A percentile compares a stretch with the other conserved stretches of the same genome.
Conservation (phyloP, 2,113 vertebrate species). For the Myotis yumanensis region DNA sequence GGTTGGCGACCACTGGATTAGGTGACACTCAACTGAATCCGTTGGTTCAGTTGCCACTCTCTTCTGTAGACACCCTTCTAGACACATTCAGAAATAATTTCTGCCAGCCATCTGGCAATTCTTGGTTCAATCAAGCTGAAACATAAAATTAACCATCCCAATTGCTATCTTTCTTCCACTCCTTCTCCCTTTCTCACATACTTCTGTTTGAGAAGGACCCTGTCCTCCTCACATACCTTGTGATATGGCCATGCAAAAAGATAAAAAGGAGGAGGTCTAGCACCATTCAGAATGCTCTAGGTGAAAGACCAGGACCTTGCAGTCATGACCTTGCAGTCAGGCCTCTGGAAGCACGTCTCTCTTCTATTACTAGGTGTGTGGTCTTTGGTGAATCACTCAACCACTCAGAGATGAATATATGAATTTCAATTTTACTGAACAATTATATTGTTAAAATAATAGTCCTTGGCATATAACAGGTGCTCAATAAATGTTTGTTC, state of each 20-base stretch:
- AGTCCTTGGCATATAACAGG: not conserved
- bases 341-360: accelerated
- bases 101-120: not conserved
- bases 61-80: not conserved
- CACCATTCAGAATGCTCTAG: not conserved
- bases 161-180: not conserved
- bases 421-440: not conserved
- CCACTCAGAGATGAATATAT: not conserved
- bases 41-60: not conserved
- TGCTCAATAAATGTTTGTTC: not conserved
- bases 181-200: not conserved
- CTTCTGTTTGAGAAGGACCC: not conserved
- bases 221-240: not conserved
- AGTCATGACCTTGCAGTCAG: not conserved
- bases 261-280: not conserved
- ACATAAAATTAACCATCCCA: not conserved
- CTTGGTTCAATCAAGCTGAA: not conserved
- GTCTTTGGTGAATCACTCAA: not conserved
- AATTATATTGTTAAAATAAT: not conserved
- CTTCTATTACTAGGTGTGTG: not conserved
- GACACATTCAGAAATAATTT: not conserved
- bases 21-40: not conserved
- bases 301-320: not conserved
- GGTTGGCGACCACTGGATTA: not conserved
- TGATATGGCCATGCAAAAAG: not conserved